A percentile compares a stretch with the other conserved stretches of the same genome.
Conservation (phyloP, 2,888 invertebrate genomes). For the Subacronicta megacephala region DNA sequence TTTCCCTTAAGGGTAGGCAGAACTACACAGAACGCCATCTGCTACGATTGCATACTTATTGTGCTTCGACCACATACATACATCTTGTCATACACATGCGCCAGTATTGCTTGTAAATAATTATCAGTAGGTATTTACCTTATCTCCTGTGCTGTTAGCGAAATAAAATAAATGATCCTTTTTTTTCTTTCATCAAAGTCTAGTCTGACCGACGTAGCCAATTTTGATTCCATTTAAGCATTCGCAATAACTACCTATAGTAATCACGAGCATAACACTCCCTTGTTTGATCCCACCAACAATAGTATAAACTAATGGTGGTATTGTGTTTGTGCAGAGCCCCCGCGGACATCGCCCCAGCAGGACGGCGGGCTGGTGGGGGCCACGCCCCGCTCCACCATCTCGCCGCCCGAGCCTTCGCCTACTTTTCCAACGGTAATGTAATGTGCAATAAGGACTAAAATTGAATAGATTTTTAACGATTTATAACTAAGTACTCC, state of each 20-base stretch:
- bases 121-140: no score
- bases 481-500: no score
- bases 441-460: conserved; percentile 3
- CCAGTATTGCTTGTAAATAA: no score
- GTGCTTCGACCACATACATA: no score
- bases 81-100: no score
- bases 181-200: no score
- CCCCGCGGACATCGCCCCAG: conserved; percentile 93
- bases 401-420: conserved; percentile 83
- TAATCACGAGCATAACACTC: not conserved
- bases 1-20: no score
- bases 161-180: no score
- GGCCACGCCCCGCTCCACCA: conserved; percentile 82
- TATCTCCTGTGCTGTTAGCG: no score
- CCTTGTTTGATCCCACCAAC: conserved; percentile 20
- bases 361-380: conserved; percentile 91
- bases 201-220: no score
- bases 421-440: conserved; percentile 87
- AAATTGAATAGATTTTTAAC: not conserved
- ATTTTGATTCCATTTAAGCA: conserved; percentile 6
- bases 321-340: conserved; percentile 89
- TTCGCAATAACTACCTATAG: not conserved
- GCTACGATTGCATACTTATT: no score
- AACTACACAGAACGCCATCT: no score
- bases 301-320: conserved; percentile 52